A percentile compares a stretch with the other conserved stretches of the same genome.
Conservation (phyloP, 1,140 invertebrate genomes). For the Calycopis cecrops region DNA sequence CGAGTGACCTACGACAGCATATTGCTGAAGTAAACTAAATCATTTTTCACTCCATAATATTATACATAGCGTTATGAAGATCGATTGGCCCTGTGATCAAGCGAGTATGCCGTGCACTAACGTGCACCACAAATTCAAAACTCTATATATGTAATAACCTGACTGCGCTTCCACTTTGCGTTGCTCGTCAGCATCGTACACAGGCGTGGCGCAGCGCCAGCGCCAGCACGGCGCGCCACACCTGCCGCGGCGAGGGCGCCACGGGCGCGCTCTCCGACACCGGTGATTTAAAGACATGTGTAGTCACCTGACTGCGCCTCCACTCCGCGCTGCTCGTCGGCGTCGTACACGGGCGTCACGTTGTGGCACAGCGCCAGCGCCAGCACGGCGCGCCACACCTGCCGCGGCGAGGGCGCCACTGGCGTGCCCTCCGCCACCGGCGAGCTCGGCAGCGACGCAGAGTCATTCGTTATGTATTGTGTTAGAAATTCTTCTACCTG, state of each 20-base stretch:
- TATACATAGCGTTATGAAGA: no score
- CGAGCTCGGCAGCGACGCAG: constrained; percentile 41
- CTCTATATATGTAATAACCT: constrained; percentile 37
- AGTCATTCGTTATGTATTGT: constrained; percentile 64
- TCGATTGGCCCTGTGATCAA: no score
- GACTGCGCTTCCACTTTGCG: constrained; percentile 58
- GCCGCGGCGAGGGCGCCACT: constrained; percentile 41
- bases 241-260: constrained; percentile 67
- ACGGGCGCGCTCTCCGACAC: neutral
- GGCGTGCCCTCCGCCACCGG: constrained; percentile 21
- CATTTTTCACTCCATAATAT: no score
- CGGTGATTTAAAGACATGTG: neutral
- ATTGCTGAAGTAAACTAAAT: no score
- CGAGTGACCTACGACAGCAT: no score
- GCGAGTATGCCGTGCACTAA: no score
- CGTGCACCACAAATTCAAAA: no score
- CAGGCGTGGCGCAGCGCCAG: constrained; percentile 97
- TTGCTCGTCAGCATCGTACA: constrained; percentile 83
- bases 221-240: constrained; percentile 94
- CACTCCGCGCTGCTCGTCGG: constrained; percentile 64
- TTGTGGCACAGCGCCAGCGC: constrained; percentile 98
- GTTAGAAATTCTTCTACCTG: constrained; percentile 69
- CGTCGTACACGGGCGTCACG: constrained; percentile 97
- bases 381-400: constrained; percentile 93
- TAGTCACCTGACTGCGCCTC: constrained; percentile 54